phyloP scores from a whole-genome alignment of 1,140 invertebrate species.

The Platyura marginata region DNA sequence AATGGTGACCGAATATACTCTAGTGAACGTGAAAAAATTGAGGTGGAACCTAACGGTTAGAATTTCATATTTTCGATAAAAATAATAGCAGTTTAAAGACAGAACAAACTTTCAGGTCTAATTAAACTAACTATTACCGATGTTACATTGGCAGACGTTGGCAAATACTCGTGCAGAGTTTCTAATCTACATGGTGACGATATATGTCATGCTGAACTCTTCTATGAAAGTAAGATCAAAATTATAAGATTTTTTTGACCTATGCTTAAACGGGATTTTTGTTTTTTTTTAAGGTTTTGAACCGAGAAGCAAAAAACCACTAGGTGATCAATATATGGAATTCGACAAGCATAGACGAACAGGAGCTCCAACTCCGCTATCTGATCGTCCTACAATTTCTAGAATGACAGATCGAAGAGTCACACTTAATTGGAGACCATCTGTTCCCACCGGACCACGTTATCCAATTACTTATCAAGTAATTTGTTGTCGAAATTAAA shows the following conservation, averaged over 20 bases:
- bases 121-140: conserved; percentile 56
- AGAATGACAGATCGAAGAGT: conserved; percentile 70
- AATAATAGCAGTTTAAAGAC: not conserved
- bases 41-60: conserved; percentile 41
- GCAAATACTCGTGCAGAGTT: conserved; percentile 62
- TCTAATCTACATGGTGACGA: conserved; percentile 70
- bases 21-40: conserved; percentile 61
- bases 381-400: conserved; percentile 74
- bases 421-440: conserved; percentile 81
- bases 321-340: conserved; percentile 65
- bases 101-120: conserved; percentile 36
- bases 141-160: conserved; percentile 58
- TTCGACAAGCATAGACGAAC: conserved; percentile 67
- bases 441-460: conserved; percentile 57
- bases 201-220: conserved; percentile 58
- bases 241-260: no score
- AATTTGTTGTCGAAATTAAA: no score
- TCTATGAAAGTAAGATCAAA: conserved; percentile 61
- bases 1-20: conserved; percentile 61
- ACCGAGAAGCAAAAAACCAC: conserved; percentile 41
- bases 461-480: conserved; percentile 76
- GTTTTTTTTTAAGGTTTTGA: conserved; percentile 37
- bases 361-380: conserved; percentile 62
- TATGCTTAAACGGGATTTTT: not conserved
- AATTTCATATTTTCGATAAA: not conserved